Evolutionary conservation across 2,113 vertebrate genomes (phyloP).

Genomic region (Eulemur rufifrons): DNA sequence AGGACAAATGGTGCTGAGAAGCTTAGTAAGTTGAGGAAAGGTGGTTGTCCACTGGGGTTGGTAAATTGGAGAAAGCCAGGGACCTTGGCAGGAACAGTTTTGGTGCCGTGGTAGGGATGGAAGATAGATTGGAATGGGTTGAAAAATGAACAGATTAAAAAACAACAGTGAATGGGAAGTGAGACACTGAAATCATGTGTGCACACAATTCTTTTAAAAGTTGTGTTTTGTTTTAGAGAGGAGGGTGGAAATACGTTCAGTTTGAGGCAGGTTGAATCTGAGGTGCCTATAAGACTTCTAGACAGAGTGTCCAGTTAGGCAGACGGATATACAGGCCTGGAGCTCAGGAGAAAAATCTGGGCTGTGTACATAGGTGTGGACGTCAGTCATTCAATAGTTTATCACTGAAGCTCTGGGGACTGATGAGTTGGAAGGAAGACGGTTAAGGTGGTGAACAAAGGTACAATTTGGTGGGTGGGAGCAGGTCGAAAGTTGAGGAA

Average conservation of each 20-base stretch:
- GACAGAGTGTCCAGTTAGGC: background rate
- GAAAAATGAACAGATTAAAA: background rate
- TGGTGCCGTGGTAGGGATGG: background rate
- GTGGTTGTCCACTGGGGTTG: background rate
- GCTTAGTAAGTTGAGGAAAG: background rate
- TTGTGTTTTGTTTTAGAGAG: constrained; percentile 5
- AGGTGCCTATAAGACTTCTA: background rate
- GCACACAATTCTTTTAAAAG: background rate
- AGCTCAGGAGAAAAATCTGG: background rate
- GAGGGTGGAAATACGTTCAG: background rate
- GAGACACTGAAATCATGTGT: background rate
- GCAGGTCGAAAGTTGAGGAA: background rate
- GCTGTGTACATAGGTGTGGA: background rate
- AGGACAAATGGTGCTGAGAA: background rate
- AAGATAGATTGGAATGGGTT: background rate
- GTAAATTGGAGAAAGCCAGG: background rate
- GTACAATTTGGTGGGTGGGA: background rate
- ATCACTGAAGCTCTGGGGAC: background rate
- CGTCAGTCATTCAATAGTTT: background rate
- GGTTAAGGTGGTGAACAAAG: background rate
- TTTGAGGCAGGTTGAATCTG: background rate
- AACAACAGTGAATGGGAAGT: background rate
- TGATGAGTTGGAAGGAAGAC: background rate
- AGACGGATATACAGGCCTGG: background rate
- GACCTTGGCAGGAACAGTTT: background rate